Evolutionary conservation across 2,113 vertebrate genomes (phyloP), one percentile per base, ranked within the genome.

Genomic region (Neodon shergylaensis): DNA sequence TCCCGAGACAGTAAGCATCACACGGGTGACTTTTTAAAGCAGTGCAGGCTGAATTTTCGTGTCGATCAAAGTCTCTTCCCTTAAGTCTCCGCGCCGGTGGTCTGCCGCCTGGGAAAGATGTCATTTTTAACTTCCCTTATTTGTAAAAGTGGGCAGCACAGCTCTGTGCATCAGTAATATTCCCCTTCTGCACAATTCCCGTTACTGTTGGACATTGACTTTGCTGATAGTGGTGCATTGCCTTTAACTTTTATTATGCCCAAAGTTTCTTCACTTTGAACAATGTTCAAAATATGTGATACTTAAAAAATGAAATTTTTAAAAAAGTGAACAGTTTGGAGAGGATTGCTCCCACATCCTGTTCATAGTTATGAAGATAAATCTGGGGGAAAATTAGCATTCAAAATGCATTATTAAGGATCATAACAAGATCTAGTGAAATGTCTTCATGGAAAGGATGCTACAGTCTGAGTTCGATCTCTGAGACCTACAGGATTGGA

Each of bases 1-100:
- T 92, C 90, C 52, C 21, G 42, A 90, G 72, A 90, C 79, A 79
- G 52, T 88, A 21, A 84, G 63, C 68, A 77, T 94, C 76, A 93
- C 14, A 84, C 44, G 81, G 39, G 74, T 90, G 11, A 39, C 58
- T 13, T 73, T 91, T 96, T 94, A 1, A 74, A 83, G 14, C 88
- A 74, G 54, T 42, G 22, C 47, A 47, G 83, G 61, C 16, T 65
- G 39, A 66, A 87, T 92, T 96, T 96, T 94, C 8, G 39, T 68
- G 11, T 63, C 7, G 12, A 68, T 28, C 84, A 91, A 92, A 94
- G 58, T 3, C 5, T 84, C 44, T 47, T 65, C 33, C 58, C 11
- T 1, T 47, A 61, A n/a, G n/a, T n/a, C n/a, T n/a, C n/a, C n/a
- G n/a, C n/a, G n/a, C n/a, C n/a, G n/a, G n/a, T n/a, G n/a, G n/a